Base-by-base conservation (phyloP, 2,888 invertebrate genomes). In the Thymelicus lineola region DNA sequence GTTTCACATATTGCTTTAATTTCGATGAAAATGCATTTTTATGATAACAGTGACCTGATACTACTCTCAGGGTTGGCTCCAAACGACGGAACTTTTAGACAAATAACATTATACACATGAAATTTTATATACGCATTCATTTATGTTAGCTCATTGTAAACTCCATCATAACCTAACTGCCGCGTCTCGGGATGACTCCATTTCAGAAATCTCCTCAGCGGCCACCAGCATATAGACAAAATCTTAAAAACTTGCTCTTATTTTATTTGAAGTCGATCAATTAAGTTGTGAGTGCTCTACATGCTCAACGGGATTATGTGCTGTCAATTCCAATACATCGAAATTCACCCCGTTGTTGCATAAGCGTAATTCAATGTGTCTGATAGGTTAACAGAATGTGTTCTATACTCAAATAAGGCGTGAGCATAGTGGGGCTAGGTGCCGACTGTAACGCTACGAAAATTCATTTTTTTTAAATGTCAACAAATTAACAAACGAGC, bases 291-390 rank as follows among this genome's bases (percentile, higher is more conserved):
- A 20, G 17, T 14, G 55, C 28, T 7, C 14, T 50, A 20, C 28
- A 48, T 28, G 45, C 35, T 28, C 9, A 7, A 38, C 35, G 50
- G 15, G 50, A 59, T 42, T 58, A 69, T 69, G 63, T 59, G 48
- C 69, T 42, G 50, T 64, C 58, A 69, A 63, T 59, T 64, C 59
- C 28, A 58, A 59, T 64, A 35, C 59, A 59, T 64, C 48, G 63
- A 69, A 50, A 64, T 64, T 63, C 50, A 45, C 58, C 48, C 63
- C 35, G 59, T 64, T 64, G 63, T 63, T 64, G 59, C 50, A 50
- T 69, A 64, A 48, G 59, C 63, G 69, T 64, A 69, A 64, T 69
- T 64, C 69, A 59, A 58, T 57, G 61, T 50, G 35, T 64, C 63
- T 59, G 67, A 62, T 68, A 55, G 55, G 35, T 61, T 46, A 58